Evolutionary conservation across 2,888 invertebrate species (phyloP), one percentile per base, ranked within the genome.

Genomic region (Penaeus monodon): DNA sequence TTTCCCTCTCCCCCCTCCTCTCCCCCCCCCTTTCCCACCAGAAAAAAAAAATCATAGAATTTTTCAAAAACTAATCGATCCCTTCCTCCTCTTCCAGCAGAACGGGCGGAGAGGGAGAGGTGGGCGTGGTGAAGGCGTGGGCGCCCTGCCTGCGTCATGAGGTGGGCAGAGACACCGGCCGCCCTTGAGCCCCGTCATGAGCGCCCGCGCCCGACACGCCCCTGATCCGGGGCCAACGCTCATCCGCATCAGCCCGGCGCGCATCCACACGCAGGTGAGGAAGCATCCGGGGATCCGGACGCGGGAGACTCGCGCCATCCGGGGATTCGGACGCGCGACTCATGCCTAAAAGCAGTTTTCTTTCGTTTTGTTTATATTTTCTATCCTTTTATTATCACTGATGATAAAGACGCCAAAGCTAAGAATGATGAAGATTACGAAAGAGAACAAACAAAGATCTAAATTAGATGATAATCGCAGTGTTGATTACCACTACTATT

Each of bases 201-300:
- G 77, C 81, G 33, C 86, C 77, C 66, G 81, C 77, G 66, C 81
- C 66, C 82, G 70, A 10, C 70, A 57, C 44, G 83, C 78, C 83
- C 83, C 76, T 78, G 83, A 78, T 68, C 79, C 83, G 77, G 83
- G 76, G 22, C 70, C 73, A 3, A 64, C 78, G 24, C 87, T 87
- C 73, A 84, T 87, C 29, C 87, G 87, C 73, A 87, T 87, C 83
- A 87, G 84, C 74, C 83, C 87, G 24, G 57, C 83, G n/a, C 70
- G 83, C 29, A 79, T 87, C 65, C 79, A 83, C 70, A 87, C 83
- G 22, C 87, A 87, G 87, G 87, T 87, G 64, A 80, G 64, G 27
- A 7, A 20, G 8, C 68, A 68, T 12, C 8, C 27, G 27, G n/a
- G 27, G 27, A 68, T 68, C 24, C 22, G 44, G 44, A 44, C 44